Percentiles rank a stretch among this genome's conserved stretches.
These are phyloP conservation scores for Osmerus eperlanus DNA, from an alignment of 2,113 vertebrate species.

Conservation along the genomic window DNA sequence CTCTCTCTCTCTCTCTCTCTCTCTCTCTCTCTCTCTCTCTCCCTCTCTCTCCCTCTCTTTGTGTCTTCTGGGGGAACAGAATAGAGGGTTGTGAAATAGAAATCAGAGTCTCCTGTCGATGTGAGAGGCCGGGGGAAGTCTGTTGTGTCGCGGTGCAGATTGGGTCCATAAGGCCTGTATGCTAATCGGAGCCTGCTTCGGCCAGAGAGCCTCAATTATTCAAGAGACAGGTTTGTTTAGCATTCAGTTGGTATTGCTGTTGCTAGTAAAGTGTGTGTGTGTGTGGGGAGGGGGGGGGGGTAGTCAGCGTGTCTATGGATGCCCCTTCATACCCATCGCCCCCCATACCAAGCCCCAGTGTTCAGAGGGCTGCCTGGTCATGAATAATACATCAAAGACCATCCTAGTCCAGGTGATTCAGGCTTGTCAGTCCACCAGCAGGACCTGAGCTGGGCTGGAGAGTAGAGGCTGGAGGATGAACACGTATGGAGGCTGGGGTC, in stretches of 20 bases:
- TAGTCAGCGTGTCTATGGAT: conserved; percentile 25
- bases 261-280: conserved; percentile 48
- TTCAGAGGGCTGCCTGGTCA: conserved; percentile 56
- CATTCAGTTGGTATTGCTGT: conserved; percentile 69
- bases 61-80: conserved; percentile 4
- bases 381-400: conserved; percentile 72
- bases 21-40: no score
- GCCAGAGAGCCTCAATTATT: conserved; percentile 71
- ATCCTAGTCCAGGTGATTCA: conserved; percentile 66
- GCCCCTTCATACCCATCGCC: not conserved
- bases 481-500: no score
- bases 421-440: conserved; percentile 60
- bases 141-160: conserved; percentile 60
- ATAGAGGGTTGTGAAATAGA: conserved; percentile 20
- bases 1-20: no score
- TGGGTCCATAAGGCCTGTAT: conserved; percentile 71
- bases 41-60: no score
- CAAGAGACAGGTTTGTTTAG: conserved; percentile 74
- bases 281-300: conserved; percentile 33
- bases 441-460: conserved; percentile 31
- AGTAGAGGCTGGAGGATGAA: conserved; percentile 3
- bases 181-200: conserved; percentile 64
- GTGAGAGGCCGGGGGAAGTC: conserved; percentile 30
- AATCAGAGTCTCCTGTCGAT: conserved; percentile 15
- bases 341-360: conserved; percentile 52